Percentiles rank a stretch among this genome's conserved stretches.
These are phyloP conservation scores for Dunckerocampus dactyliophorus DNA, from an alignment of 2,113 vertebrate species.

Conservation along the genomic window DNA sequence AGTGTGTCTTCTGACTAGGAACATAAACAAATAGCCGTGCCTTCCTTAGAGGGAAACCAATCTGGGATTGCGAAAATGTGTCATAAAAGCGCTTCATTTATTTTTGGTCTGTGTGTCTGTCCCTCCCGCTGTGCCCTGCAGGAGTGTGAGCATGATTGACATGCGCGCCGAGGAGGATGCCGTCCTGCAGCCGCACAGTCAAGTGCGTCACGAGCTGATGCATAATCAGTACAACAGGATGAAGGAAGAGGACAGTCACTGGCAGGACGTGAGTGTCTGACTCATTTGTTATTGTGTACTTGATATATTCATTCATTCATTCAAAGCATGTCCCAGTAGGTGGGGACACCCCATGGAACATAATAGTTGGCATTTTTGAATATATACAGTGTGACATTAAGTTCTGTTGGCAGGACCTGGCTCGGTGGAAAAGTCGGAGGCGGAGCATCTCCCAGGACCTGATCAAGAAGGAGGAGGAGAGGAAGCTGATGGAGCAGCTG, in stretches of 20 bases:
- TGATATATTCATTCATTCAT: neutral
- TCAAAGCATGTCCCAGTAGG: too few relatives aligned
- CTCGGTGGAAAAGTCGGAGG: constrained; percentile 91
- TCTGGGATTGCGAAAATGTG: too few relatives aligned
- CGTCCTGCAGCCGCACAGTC: constrained; percentile 82
- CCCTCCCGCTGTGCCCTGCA: constrained; percentile 34
- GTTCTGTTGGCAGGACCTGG: constrained; percentile 80
- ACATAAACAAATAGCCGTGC: too few relatives aligned
- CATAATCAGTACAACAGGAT: constrained; percentile 85
- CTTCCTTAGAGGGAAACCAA: too few relatives aligned
- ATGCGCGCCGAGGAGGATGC: constrained; percentile 87
- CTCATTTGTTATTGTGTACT: neutral
- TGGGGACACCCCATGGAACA: too few relatives aligned
- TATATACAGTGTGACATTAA: too few relatives aligned
- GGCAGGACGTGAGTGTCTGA: constrained; percentile 88
- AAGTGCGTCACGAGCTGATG: constrained; percentile 87
- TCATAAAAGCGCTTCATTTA: neutral
- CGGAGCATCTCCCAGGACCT: constrained; percentile 94
- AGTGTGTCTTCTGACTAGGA: too few relatives aligned
- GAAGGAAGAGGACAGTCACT: constrained; percentile 91
- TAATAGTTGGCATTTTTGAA: too few relatives aligned
- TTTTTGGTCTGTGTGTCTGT: neutral
- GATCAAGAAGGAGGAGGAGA: constrained; percentile 95
- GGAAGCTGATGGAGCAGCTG: constrained; percentile 90
- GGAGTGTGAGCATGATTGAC: constrained; percentile 95